phyloP scores from a whole-genome alignment of 2,888 invertebrate species.

The Hylaea fasciaria region DNA sequence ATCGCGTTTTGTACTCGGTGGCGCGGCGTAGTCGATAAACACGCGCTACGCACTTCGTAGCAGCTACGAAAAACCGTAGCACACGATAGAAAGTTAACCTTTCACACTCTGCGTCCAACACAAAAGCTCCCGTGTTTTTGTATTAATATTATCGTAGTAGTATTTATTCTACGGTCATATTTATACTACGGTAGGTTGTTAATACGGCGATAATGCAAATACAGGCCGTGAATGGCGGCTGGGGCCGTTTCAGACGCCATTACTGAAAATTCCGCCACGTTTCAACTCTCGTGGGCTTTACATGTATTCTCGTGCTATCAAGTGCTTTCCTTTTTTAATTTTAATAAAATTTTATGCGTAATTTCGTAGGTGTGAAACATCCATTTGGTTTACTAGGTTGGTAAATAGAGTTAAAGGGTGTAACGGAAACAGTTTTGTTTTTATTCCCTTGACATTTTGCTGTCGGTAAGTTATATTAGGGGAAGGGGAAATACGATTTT shows the following conservation, averaged over 20 bases:
- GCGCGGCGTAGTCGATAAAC: slow-evolving; percentile 34
- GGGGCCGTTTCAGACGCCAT: slow-evolving; percentile 63
- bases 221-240: slow-evolving; percentile 61
- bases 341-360: slow-evolving; percentile 58
- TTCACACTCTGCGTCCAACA: slow-evolving; percentile 19
- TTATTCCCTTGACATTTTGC: slow-evolving; percentile 1
- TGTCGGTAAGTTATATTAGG: background rate
- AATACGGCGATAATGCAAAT: slow-evolving; percentile 77
- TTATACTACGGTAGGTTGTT: slow-evolving; percentile 51
- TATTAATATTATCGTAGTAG: slow-evolving; percentile 14
- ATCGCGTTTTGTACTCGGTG: slow-evolving; percentile 13
- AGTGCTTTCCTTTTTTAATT: slow-evolving; percentile 63
- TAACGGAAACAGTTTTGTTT: slow-evolving; percentile 12
- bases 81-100: slow-evolving; percentile 29
- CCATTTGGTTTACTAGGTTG: slow-evolving; percentile 39
- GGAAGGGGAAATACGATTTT: no score
- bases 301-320: slow-evolving; percentile 65
- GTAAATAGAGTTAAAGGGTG: slow-evolving; percentile 38
- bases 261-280: slow-evolving; percentile 71
- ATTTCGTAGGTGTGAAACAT: slow-evolving; percentile 44
- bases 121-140: slow-evolving; percentile 14
- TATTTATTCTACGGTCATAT: slow-evolving; percentile 36
- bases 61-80: slow-evolving; percentile 38
- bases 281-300: slow-evolving; percentile 65
- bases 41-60: slow-evolving; percentile 29